A percentile compares a stretch with the other conserved stretches of the same genome.
Conservation (phyloP, 2,113 vertebrate genomes). For the Zosterops japonicus region DNA sequence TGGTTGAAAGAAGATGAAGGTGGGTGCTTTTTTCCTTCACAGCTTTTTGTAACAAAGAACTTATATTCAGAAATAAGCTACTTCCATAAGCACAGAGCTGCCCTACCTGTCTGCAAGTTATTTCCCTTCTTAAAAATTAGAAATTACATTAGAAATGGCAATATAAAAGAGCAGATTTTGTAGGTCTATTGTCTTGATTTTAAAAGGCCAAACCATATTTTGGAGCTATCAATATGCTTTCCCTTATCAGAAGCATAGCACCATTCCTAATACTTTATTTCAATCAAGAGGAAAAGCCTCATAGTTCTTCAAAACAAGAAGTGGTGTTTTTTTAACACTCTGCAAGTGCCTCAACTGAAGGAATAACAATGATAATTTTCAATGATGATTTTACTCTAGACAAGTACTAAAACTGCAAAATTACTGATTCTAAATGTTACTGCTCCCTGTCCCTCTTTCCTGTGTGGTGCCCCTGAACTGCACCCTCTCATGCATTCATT, state of each 20-base stretch:
- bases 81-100: background rate
- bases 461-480: background rate
- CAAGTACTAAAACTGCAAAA: background rate
- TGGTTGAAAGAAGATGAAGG: background rate
- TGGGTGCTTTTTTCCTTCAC: background rate
- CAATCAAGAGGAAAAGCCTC: background rate
- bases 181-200: background rate
- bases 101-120: background rate
- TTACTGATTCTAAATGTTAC: background rate
- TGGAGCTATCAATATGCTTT: background rate
- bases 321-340: background rate
- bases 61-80: background rate
- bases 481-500: background rate
- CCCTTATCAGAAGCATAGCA: background rate
- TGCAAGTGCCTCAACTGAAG: background rate
- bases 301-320: background rate
- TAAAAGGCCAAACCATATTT: background rate
- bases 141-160: background rate
- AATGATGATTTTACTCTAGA: background rate
- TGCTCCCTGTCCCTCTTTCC: background rate
- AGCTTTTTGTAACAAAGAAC: background rate
- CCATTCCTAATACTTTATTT: background rate
- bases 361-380: background rate
- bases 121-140: background rate
- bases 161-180: background rate